Base-by-base conservation (phyloP, 2,113 vertebrate genomes). In the Falcunculus frontatus region DNA sequence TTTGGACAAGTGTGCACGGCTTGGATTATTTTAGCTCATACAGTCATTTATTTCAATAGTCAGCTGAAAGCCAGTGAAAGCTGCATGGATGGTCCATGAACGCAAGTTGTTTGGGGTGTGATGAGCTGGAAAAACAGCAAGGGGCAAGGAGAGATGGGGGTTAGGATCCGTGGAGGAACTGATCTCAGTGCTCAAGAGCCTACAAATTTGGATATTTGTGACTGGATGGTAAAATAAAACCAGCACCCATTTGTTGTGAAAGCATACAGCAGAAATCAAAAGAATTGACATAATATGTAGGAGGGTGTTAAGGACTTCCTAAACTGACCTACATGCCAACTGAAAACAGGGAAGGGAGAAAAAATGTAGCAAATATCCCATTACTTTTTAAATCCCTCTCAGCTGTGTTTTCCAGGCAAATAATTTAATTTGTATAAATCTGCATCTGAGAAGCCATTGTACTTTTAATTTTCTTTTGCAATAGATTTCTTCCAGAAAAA, bases 11-110 rank as follows among this genome's bases (percentile, higher is more conserved):
- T 29, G 84, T 64, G 77, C 80, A 44, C 0, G 3, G 39, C 49
- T 87, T 52, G 67, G 89, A 92, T 81, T 79, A 89, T 92, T 95
- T 96, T 69, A 94, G 57, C 69, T 93, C 77, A 46, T 23, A 56
- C 0, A 0, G 49, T 81, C 32, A 76, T 94, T 91, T 87, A 79
- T 95, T 97, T 94, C 92, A 90, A 78, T 37, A 84, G 65, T 19
- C 69, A 84, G 85, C 76, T 65, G 60, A 81, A 95, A 90, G 83
- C 30, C 42, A 90, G 85, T 0, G 21, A 86, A 89, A 87, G 41
- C 52, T 65, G 89, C 83, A 63, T 6, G 76, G 68, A 81, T 4
- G 6, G 76, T 42, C 92, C 22, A 49, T 0, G 4, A 90, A 84
- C 73, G 37, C 23, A 79, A 94, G 56, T 68, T 62, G 59, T 47